Percentiles rank a stretch among this genome's conserved stretches.
Evolutionary conservation across 2,888 invertebrate genomes (phyloP).

Genomic region (Platycheirus albimanus): DNA sequence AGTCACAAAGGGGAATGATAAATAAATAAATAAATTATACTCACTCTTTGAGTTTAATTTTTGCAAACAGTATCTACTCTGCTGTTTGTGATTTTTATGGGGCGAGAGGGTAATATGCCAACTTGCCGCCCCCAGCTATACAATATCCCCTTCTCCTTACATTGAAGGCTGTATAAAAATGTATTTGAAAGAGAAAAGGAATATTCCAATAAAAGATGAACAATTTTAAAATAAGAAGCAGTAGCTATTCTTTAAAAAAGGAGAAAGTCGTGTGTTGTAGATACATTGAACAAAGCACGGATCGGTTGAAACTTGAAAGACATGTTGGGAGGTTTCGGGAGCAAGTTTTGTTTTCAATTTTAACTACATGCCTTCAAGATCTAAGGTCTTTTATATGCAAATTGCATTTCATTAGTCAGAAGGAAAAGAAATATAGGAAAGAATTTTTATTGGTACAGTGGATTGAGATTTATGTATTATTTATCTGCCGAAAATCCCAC

Average conservation of each 20-base stretch:
- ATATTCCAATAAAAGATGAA: background rate
- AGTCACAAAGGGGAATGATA: conserved; percentile 56
- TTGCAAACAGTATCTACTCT: conserved; percentile 27
- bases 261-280: conserved; percentile 31
- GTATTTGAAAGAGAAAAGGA: conserved; percentile 44
- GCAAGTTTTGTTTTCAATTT: too few relatives aligned
- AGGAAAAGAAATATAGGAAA: too few relatives aligned
- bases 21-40: conserved; percentile 70
- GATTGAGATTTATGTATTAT: too few relatives aligned
- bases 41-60: conserved; percentile 29
- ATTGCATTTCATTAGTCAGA: too few relatives aligned
- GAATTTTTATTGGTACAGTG: too few relatives aligned
- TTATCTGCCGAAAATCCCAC: too few relatives aligned
- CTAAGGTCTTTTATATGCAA: too few relatives aligned
- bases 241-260: too few relatives aligned
- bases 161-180: conserved; percentile 50
- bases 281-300: conserved; percentile 30
- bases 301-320: background rate
- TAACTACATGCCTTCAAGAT: too few relatives aligned
- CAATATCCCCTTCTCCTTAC: too few relatives aligned
- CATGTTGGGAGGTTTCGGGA: background rate
- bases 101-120: background rate
- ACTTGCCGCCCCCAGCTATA: conserved; percentile 8
- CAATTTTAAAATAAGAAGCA: too few relatives aligned
- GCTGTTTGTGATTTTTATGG: conserved; percentile 25